A percentile compares a stretch with the other conserved stretches of the same genome.
phyloP scores from a whole-genome alignment of 2,113 vertebrate species.

The Gorsachius goisagi region DNA sequence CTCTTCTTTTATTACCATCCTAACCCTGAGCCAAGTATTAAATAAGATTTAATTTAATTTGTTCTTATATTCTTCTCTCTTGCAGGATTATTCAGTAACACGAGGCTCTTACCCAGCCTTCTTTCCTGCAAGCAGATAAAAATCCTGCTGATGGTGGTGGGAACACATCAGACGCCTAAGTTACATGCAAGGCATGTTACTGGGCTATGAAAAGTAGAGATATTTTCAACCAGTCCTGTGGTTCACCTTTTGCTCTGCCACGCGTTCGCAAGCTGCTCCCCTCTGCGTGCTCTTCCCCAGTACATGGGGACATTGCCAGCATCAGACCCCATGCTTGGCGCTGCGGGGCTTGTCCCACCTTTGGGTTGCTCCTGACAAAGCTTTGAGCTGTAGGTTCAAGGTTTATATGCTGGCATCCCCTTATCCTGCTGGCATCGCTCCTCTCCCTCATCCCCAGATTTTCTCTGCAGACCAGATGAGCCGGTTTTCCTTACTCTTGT shows the following conservation, averaged over 20 bases:
- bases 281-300: not conserved
- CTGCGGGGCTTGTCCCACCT: accelerated
- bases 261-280: not conserved
- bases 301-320: accelerated
- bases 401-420: not conserved
- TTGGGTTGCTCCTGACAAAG: not conserved
- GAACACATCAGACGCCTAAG: conserved; percentile 5
- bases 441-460: not conserved
- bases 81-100: not conserved
- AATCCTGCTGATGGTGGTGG: conserved; percentile 55
- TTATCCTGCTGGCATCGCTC: not conserved
- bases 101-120: not conserved
- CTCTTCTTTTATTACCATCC: conserved; percentile 19
- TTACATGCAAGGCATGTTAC: not conserved
- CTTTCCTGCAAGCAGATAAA: conserved; percentile 44
- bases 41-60: conserved; percentile 52
- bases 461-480: not conserved
- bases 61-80: not conserved
- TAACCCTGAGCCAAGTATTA: conserved; percentile 30
- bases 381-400: not conserved
- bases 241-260: not conserved
- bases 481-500: not conserved
- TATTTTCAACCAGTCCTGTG: not conserved
- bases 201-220: not conserved
- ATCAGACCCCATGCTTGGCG: not conserved